Conservation (phyloP, 2,797 vertebrate genomes). For the Oreochromis grahami region DNA sequence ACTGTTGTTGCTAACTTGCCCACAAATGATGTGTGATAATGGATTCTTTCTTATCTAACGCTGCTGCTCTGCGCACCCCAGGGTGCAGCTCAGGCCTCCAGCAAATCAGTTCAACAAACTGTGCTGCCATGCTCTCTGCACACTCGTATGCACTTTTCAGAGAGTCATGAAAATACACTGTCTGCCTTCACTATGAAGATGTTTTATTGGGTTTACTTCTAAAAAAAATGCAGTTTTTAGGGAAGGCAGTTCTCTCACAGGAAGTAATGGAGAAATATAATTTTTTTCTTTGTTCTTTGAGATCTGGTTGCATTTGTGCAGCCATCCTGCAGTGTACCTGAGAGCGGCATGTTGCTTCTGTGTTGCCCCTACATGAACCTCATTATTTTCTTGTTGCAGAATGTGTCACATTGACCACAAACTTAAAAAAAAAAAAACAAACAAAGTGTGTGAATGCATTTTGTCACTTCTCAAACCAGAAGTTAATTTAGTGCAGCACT, state of each 20-base stretch:
- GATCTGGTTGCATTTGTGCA: not conserved
- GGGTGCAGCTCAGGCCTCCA: not conserved
- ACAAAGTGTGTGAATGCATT: not conserved
- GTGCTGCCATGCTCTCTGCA: not conserved
- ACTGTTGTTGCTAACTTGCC: not conserved
- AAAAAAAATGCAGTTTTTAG: not conserved
- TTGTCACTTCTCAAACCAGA: not conserved
- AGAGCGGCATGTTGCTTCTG: not conserved
- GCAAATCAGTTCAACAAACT: not conserved
- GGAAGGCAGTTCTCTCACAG: not conserved
- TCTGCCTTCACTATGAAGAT: not conserved
- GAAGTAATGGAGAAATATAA: not conserved
- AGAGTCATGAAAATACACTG: not conserved
- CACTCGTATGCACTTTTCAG: not conserved
- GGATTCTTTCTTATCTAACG: not conserved
- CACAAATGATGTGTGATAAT: not conserved
- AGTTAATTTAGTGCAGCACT: not conserved
- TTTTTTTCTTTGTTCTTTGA: not conserved
- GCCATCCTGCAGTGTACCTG: not conserved
- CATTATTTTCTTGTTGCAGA: not conserved
- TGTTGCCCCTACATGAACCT: not conserved
- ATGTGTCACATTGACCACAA: not conserved
- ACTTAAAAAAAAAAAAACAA: rapidly evolving
- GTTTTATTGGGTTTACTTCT: not conserved
- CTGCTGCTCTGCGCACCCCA: not conserved